phyloP scores from a whole-genome alignment of 2,113 vertebrate genomes.

The Lathamus discolor region DNA sequence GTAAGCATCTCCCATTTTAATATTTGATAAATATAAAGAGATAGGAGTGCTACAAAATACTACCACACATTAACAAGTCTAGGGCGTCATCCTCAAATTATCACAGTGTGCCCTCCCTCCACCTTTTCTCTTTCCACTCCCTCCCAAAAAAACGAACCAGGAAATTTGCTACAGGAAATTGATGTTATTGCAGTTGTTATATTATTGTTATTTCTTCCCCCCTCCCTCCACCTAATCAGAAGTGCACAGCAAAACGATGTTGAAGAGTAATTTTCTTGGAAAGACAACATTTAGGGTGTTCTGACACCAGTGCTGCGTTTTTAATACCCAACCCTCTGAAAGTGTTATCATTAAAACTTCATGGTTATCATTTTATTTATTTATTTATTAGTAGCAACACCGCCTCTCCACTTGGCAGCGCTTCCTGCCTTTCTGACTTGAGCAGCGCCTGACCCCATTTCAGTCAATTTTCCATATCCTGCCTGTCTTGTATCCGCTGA shows the following conservation, averaged over 20 bases:
- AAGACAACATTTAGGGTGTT: constrained; percentile 38
- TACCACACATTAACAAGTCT: constrained; percentile 13
- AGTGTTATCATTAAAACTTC: constrained; percentile 70
- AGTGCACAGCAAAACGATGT: constrained; percentile 48
- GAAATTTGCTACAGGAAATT: constrained; percentile 30
- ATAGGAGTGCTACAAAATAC: constrained; percentile 45
- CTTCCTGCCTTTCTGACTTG: constrained; percentile 74
- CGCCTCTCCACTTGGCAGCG: constrained; percentile 44
- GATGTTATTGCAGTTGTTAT: constrained; percentile 31
- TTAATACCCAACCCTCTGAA: constrained; percentile 51
- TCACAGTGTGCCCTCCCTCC: background rate
- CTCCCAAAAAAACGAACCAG: background rate
- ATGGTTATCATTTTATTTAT: constrained; percentile 3
- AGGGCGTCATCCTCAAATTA: constrained; percentile 43
- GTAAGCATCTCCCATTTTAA: constrained; percentile 70
- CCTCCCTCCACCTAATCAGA: background rate
- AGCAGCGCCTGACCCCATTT: constrained; percentile 81
- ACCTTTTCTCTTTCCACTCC: background rate
- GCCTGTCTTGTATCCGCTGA: constrained; percentile 77
- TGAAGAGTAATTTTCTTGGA: constrained; percentile 61
- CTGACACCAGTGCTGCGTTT: background rate
- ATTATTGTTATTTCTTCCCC: constrained; percentile 50
- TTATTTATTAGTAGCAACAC: constrained; percentile 38
- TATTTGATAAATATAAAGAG: constrained; percentile 72
- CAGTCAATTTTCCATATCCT: constrained; percentile 83